Conservation (phyloP, 2,797 vertebrate species). For the Otolemur crassicaudatus region DNA sequence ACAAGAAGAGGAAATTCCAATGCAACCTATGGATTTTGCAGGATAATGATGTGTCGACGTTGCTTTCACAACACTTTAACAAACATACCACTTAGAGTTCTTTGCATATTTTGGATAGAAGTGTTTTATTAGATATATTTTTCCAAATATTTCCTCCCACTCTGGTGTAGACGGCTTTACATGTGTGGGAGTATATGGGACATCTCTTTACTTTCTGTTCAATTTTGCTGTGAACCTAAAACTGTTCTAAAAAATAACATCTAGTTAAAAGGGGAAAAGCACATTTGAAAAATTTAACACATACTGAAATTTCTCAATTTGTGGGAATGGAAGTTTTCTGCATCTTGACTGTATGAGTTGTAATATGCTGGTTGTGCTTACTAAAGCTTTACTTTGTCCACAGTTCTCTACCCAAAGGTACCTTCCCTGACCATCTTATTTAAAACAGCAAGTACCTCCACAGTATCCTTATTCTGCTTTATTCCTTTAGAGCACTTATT, state of each 20-base stretch:
- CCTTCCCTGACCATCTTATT: neutral
- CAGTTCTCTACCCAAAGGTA: neutral
- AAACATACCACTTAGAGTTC: neutral
- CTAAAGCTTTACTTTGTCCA: neutral
- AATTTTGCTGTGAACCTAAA: neutral
- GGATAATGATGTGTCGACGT: neutral
- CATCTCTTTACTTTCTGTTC: neutral
- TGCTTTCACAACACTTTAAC: neutral
- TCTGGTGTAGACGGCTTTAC: neutral
- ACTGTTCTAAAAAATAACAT: neutral
- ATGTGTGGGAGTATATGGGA: neutral
- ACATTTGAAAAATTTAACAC: neutral
- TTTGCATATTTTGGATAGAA: too few relatives aligned
- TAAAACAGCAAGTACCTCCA: neutral
- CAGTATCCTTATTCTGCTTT: neutral
- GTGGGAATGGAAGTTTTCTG: neutral
- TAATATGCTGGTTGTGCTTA: neutral
- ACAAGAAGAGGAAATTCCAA: neutral
- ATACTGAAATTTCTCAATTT: neutral
- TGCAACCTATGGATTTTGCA: neutral
- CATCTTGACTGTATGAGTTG: neutral
- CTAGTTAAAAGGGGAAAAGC: too few relatives aligned
- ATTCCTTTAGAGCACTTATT: neutral
- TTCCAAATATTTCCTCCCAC: too few relatives aligned
- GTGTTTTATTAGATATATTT: too few relatives aligned